Base-by-base conservation (phyloP, 2,888 invertebrate genomes). In the Ditula angustiorana region DNA sequence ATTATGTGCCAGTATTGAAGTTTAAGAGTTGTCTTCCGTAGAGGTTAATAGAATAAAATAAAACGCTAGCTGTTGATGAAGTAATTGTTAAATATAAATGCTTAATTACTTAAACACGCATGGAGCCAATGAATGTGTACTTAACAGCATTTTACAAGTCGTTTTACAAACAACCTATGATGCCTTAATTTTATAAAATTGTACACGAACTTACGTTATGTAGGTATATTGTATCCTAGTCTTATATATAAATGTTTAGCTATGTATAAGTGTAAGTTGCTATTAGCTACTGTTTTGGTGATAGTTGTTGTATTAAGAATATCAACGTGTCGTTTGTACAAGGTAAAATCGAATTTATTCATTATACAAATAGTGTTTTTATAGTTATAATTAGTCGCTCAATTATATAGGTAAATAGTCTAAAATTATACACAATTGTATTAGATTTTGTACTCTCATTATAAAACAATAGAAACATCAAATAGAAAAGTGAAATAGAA, bases 211-310 rank as follows among this genome's bases (percentile, higher is more conserved):
- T 58, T 67, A 62, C 55, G 44, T 46, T 67, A 67, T 61, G 67
- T 66, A 67, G 63, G 59, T 69, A 41, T 53, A 53, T 56, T 59
- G 58, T 69, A 64, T 63, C 47, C 11, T 68, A 63, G 57, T 57
- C 23, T 47, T 59, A 61, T 60, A 50, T 10, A 53, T n/a, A n/a
- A n/a, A n/a, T 59, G 61, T 65, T 55, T 58, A 66, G 67, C 61
- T 46, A 58, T 65, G 62, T 70, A 63, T 58, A 63, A 66, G 35
- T 71, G 66, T 75, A 68, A 73, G 71, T 70, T 72, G 73, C 72
- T 74, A 70, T 77, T 74, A 63, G 78, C 78, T 74, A 74, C 72
- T 77, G 73, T 76, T 70, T 78, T 71, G 76, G 74, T 76, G 69
- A 74, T 78, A 74, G 74, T 74, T 71, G 67, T 74, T 72, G 74